Conservation (phyloP, 2,797 vertebrate species). For the Tauraco hartlaubi region DNA sequence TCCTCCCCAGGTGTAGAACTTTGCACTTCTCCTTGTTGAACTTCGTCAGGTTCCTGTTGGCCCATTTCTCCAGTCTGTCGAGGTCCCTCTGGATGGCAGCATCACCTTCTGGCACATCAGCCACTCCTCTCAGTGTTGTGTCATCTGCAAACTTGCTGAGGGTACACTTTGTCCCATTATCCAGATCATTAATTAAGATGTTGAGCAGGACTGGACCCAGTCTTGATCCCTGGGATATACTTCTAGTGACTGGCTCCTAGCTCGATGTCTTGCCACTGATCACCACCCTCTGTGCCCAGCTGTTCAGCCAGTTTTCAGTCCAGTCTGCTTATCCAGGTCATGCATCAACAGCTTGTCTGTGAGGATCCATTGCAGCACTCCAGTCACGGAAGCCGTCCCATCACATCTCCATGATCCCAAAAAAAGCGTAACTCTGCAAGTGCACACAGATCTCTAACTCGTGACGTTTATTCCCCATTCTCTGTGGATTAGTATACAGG, state of each 20-base stretch:
- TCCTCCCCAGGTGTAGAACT: neutral
- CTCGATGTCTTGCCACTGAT: neutral
- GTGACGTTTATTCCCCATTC: neutral
- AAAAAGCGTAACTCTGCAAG: neutral
- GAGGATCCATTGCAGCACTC: neutral
- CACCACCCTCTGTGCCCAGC: neutral
- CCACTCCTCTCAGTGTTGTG: neutral
- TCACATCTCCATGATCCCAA: neutral
- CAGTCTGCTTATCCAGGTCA: neutral
- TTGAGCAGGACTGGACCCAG: neutral
- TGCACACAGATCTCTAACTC: neutral
- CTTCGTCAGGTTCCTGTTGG: neutral
- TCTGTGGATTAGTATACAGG: neutral
- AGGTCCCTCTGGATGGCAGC: neutral
- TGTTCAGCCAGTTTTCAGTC: neutral
- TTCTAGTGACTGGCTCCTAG: neutral
- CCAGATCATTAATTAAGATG: neutral
- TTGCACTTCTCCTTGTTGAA: neutral
- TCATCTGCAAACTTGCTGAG: neutral
- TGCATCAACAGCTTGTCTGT: neutral
- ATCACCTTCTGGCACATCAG: neutral
- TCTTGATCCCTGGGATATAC: neutral
- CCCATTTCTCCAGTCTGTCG: neutral
- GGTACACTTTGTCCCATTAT: neutral
- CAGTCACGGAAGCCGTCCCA: neutral